Base-by-base conservation (phyloP, 2,888 invertebrate species). In the Sturmia bella region DNA sequence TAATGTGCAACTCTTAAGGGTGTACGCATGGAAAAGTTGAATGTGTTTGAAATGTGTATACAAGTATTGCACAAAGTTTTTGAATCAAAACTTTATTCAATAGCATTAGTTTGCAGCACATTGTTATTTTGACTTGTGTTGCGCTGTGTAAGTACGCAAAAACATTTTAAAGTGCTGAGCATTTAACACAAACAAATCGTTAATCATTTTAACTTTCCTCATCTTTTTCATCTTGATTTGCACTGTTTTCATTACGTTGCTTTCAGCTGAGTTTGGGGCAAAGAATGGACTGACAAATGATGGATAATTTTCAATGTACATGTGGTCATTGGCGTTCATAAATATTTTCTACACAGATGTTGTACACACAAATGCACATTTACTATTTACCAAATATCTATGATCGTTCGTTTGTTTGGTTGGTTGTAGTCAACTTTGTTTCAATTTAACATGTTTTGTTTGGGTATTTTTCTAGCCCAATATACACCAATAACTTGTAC, bases 161-260 rank as follows among this genome's bases (percentile, higher is more conserved):
- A n/a, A n/a, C n/a, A n/a, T n/a, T n/a, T 52, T 74, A 74, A 78
- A 70, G 77, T 78, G 78, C 74, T 82, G 66, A 82, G 70, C 64
- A 74, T 82, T 76, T 78, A 82, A 69, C 69, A 81, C 73, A 41
- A n/a, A 52, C 41, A 7, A 70, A 66, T 78, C 74, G 56, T 82
- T 77, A 82, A 82, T 82, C 77, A 82, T 52, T 74, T 48, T 63
- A 27, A 39, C 39, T 63, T 50, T 45, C 21, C 64, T 43, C 15
- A 24, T 12, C 37, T 37, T 37, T 17, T 41, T n/a, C n/a, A 39
- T 56, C 6, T 56, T 45, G 52, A 72, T 79, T 66, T 41, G 52
- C 39, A 37, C 17, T 24, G 59, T 52, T 24, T 66, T 48, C 45
- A 48, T 66, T 76, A 69, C 54, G 50, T 52, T 32, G 32, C 17